These are phyloP conservation scores for Oscheius sp. DNA, from an alignment of 2,888 invertebrate genomes.

Conservation along the genomic window DNA sequence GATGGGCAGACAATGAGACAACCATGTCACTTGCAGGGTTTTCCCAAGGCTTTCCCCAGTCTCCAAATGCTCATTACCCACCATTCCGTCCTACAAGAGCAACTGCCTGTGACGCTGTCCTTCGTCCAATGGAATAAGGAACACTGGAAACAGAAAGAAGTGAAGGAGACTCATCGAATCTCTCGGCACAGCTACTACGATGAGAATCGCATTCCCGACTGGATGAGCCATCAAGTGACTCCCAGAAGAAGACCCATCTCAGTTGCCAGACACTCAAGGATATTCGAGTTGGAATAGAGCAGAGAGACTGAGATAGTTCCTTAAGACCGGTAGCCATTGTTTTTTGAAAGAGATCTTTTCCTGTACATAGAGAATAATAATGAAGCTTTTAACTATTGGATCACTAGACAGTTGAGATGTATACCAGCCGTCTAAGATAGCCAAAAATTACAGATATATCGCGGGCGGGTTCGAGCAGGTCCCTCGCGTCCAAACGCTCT, in stretches of 20 bases:
- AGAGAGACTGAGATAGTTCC: not conserved
- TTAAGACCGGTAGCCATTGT: not conserved
- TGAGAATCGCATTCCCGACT: constrained; percentile 26
- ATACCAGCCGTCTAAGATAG: too few relatives aligned
- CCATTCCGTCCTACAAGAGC: constrained; percentile 53
- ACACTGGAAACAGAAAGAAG: constrained; percentile 40
- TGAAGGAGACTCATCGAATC: not conserved
- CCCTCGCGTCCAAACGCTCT: too few relatives aligned
- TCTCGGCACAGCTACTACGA: constrained; percentile 16
- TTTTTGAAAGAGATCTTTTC: not conserved
- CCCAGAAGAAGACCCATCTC: constrained; percentile 23
- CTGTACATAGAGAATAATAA: constrained; percentile 11
- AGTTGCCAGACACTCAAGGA: constrained; percentile 16
- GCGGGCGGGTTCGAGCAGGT: too few relatives aligned
- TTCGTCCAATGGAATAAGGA: constrained; percentile 55
- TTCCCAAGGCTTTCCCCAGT: constrained; percentile 48
- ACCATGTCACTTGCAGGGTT: constrained; percentile 23
- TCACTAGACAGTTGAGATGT: not conserved
- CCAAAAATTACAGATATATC: too few relatives aligned
- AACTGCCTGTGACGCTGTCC: constrained; percentile 49
- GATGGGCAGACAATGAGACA: not conserved
- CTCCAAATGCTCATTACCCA: constrained; percentile 59
- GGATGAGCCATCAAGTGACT: constrained; percentile 15
- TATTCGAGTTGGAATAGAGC: constrained; percentile 17
- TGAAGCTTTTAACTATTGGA: not conserved